Conservation (phyloP, 2,797 vertebrate species). For the Phataginus tetradactyla region DNA sequence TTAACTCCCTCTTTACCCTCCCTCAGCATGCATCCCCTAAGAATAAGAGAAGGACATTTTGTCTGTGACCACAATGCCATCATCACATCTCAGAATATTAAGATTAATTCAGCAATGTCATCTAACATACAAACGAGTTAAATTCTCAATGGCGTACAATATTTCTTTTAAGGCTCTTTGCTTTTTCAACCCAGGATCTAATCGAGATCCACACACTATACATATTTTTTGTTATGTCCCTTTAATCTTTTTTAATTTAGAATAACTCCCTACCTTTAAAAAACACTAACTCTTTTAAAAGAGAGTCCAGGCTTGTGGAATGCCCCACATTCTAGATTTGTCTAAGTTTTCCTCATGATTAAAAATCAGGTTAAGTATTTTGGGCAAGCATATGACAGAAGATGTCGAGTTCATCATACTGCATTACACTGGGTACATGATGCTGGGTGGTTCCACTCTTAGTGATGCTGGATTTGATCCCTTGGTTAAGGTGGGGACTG, state of each 20-base stretch:
- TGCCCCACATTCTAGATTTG: conserved; percentile 78
- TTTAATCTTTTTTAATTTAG: conserved; percentile 33
- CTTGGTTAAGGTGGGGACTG: background rate
- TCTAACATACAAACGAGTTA: background rate
- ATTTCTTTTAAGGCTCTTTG: background rate
- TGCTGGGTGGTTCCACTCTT: background rate
- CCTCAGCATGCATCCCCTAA: background rate
- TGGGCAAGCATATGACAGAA: conserved; percentile 70
- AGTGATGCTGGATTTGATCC: background rate
- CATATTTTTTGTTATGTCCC: background rate
- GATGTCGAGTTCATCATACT: background rate
- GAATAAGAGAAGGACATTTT: background rate
- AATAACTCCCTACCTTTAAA: background rate
- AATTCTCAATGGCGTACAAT: background rate
- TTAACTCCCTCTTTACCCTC: background rate
- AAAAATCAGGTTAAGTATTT: conserved; percentile 81
- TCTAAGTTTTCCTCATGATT: conserved; percentile 76
- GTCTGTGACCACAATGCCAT: background rate
- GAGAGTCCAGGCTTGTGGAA: conserved; percentile 46
- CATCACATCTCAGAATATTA: background rate
- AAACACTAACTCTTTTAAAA: conserved; percentile 38
- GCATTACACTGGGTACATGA: background rate
- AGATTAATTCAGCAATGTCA: background rate
- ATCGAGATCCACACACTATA: background rate
- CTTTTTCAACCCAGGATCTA: background rate